Evolutionary conservation across 2,797 vertebrate genomes (phyloP).

Genomic region (Aphelocoma californica): DNA sequence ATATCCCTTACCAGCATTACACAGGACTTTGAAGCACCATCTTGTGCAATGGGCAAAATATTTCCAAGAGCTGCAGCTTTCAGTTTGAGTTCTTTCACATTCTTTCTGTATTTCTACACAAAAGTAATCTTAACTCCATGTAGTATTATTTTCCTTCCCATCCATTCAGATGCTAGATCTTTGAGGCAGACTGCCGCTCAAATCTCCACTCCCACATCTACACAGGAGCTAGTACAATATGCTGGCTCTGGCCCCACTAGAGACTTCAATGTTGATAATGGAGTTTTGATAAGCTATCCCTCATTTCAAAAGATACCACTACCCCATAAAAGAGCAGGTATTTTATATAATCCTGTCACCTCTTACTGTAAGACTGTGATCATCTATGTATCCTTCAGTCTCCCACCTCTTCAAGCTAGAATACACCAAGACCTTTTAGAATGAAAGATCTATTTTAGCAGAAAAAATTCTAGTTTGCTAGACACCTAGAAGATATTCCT

Average conservation of each 20-base stretch:
- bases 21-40: not conserved
- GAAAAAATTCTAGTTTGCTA: not conserved
- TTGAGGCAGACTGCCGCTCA: not conserved
- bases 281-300: not conserved
- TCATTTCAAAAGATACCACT: not conserved
- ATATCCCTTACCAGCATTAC: not conserved
- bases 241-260: not conserved
- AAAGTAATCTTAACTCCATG: not conserved
- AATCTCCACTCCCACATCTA: not conserved
- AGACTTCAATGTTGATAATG: not conserved
- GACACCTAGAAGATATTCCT: not conserved
- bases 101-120: not conserved
- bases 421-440: not conserved
- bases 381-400: not conserved
- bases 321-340: not conserved
- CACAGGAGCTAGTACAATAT: not conserved
- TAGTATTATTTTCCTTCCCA: not conserved
- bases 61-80: not conserved
- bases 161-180: not conserved
- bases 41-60: not conserved
- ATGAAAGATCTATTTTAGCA: not conserved
- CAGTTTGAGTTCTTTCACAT: not conserved
- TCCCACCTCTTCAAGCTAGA: not conserved
- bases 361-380: not conserved
- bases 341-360: not conserved